A percentile compares a stretch with the other conserved stretches of the same genome.
Evolutionary conservation across 2,797 vertebrate genomes (phyloP).

Genomic region (Neoniphon sammara): DNA sequence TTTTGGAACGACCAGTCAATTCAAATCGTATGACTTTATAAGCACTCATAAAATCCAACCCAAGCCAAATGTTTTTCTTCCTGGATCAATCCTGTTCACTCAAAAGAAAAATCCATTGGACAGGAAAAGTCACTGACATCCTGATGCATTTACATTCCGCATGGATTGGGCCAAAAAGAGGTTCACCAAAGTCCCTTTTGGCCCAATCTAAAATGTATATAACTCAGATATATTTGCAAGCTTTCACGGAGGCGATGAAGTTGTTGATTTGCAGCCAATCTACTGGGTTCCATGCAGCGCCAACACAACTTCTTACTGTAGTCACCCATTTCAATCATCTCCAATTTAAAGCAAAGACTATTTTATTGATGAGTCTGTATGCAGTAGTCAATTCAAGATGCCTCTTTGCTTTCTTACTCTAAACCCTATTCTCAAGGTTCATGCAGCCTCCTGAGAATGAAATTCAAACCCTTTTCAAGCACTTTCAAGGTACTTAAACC

Average conservation of each 20-base stretch:
- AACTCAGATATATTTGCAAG: constrained; percentile 33
- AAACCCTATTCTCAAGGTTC: too few relatives aligned
- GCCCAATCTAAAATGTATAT: constrained; percentile 18
- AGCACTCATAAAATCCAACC: constrained; percentile 44
- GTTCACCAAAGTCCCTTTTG: background rate
- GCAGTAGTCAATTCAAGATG: background rate
- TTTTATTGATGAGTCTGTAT: background rate
- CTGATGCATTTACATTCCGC: constrained; percentile 21
- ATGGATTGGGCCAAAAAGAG: constrained; percentile 23
- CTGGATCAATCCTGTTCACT: constrained; percentile 34
- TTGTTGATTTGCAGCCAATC: constrained; percentile 31
- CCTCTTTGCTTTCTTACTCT: background rate
- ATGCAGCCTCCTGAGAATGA: too few relatives aligned
- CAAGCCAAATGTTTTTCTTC: constrained; percentile 33
- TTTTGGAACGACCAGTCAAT: constrained; percentile 38
- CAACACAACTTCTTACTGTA: background rate
- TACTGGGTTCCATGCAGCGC: constrained; percentile 21
- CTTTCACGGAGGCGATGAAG: constrained; percentile 23
- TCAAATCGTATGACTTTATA: constrained; percentile 49
- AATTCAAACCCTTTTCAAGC: too few relatives aligned
- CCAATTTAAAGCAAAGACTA: background rate
- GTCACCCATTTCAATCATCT: background rate
- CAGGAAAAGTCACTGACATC: constrained; percentile 17
- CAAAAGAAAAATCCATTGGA: constrained; percentile 19
- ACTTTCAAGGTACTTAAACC: too few relatives aligned